Evolutionary conservation across 2,888 invertebrate genomes (phyloP).

Genomic region (Clanis bilineata): DNA sequence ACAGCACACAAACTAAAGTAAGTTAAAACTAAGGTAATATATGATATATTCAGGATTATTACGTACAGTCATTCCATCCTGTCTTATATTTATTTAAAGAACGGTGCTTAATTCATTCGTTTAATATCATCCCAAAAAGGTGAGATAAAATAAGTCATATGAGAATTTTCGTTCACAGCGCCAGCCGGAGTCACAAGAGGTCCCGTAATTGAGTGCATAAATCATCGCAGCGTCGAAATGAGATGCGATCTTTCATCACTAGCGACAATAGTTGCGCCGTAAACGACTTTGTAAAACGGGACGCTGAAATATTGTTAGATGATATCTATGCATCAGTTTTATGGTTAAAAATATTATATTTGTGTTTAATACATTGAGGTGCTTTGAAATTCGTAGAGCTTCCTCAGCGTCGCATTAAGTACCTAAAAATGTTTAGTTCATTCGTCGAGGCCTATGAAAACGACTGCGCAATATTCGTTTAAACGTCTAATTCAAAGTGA

Average conservation of each 20-base stretch:
- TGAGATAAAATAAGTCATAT: slow-evolving; percentile 9
- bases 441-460: no score
- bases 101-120: not conserved
- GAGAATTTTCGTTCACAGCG: not conserved
- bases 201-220: slow-evolving; percentile 70
- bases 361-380: not conserved
- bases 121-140: not conserved
- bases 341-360: not conserved
- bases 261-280: slow-evolving; percentile 31
- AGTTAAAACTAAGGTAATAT: no score
- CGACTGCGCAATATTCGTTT: no score
- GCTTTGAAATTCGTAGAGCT: no score
- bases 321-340: not conserved
- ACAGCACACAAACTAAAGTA: no score
- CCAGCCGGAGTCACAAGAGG: slow-evolving; percentile 43
- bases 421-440: no score
- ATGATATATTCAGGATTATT: no score
- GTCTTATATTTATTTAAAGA: no score
- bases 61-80: no score
- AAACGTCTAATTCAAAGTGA: no score
- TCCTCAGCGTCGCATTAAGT: no score
- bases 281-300: slow-evolving; percentile 7
- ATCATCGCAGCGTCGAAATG: slow-evolving; percentile 66
- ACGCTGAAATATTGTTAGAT: slow-evolving; percentile 4
- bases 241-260: slow-evolving; percentile 57